phyloP scores from a whole-genome alignment of 1,140 invertebrate species.

The Drosophila tropicalis region DNA sequence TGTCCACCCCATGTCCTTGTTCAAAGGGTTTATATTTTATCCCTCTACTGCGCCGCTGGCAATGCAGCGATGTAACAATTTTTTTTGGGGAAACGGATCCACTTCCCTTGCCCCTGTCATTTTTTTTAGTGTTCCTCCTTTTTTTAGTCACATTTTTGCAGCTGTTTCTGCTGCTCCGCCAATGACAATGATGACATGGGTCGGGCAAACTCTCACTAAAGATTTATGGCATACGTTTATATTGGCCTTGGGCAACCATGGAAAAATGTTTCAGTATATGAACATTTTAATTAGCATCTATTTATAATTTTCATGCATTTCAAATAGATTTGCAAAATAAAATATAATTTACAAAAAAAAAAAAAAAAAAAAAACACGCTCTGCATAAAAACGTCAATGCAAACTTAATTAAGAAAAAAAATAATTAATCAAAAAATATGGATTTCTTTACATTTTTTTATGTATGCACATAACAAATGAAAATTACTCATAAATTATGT shows the following conservation, averaged over 20 bases:
- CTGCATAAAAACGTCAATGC: not conserved
- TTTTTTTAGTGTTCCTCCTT: slow-evolving; percentile 9
- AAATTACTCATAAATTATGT: slow-evolving; percentile 10
- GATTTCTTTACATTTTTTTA: not conserved
- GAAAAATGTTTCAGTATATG: slow-evolving; percentile 3
- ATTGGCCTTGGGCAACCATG: not conserved
- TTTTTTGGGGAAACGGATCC: not conserved
- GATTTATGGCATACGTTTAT: not conserved
- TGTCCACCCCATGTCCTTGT: not conserved
- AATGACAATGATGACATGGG: slow-evolving; percentile 24
- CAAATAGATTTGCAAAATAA: slow-evolving; percentile 9
- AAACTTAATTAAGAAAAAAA: slow-evolving; percentile 14
- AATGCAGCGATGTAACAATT: slow-evolving; percentile 30
- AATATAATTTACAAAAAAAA: slow-evolving; percentile 1
- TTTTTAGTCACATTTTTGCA: slow-evolving; percentile 7
- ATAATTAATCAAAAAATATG: slow-evolving; percentile 31
- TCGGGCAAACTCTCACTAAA: not conserved
- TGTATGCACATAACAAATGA: not conserved
- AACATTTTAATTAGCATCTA: slow-evolving; percentile 24
- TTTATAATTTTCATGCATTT: slow-evolving; percentile 33
- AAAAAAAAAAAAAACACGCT: slow-evolving; percentile 1
- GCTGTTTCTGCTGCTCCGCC: slow-evolving; percentile 12
- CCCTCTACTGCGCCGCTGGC: slow-evolving; percentile 24
- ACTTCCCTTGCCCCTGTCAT: not conserved
- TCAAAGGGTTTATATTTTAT: slow-evolving; percentile 9